These are phyloP conservation scores for Epinephelus awoara DNA, from an alignment of 2,797 vertebrate genomes.

Conservation along the genomic window DNA sequence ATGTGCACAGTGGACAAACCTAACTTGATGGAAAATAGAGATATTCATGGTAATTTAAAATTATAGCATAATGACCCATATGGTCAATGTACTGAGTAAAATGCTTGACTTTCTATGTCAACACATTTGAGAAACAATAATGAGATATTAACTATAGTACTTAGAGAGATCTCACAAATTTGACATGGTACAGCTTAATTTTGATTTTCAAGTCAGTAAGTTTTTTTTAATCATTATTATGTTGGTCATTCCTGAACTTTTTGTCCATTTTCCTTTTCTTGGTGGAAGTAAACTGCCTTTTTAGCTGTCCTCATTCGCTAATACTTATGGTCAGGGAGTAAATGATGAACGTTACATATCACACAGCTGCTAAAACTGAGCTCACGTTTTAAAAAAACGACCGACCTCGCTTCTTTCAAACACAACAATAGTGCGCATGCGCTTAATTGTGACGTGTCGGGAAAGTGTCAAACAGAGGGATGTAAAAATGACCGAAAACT, in stretches of 20 bases:
- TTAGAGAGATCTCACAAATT: neutral
- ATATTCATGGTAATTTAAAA: neutral
- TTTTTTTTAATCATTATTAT: neutral
- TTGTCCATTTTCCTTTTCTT: neutral
- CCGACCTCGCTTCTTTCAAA: conserved; percentile 22
- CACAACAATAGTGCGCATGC: conserved; percentile 58
- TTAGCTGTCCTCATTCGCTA: neutral
- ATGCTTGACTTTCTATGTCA: neutral
- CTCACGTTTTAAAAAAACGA: conserved; percentile 9
- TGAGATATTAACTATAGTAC: neutral
- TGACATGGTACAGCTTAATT: no score
- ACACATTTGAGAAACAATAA: neutral
- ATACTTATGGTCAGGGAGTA: neutral
- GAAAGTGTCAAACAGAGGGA: conserved; percentile 72
- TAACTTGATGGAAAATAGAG: neutral
- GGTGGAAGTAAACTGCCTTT: neutral
- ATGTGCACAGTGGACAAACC: neutral
- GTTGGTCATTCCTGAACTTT: neutral
- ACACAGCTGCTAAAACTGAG: neutral
- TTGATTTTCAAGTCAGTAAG: no score
- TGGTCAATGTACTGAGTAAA: neutral
- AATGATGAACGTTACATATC: neutral
- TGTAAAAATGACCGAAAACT: conserved; percentile 61
- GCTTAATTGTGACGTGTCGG: conserved; percentile 64
- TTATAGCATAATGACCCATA: neutral